phyloP scores from a whole-genome alignment of 64 coral and sea anemone genomes.

The Montipora foliosa region DNA sequence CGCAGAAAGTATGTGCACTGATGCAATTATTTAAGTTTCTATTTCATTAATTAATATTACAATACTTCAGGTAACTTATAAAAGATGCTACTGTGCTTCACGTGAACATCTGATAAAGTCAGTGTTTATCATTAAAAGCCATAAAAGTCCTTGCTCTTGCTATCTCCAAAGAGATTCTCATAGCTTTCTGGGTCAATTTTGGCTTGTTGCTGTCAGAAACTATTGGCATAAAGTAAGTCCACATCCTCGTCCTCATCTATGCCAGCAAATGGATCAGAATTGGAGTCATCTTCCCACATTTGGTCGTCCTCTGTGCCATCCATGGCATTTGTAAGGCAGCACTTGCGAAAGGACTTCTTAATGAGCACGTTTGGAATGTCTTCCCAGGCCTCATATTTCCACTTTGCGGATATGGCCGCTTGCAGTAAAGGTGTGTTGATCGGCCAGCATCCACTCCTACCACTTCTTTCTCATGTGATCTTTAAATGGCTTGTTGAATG shows the following conservation, averaged over 20 bases:
- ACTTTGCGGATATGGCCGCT: slow-evolving; percentile 32
- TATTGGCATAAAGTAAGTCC: slow-evolving; percentile 19
- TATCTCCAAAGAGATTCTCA: slow-evolving; percentile 22
- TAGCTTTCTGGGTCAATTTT: slow-evolving; percentile 13
- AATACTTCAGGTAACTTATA: no score
- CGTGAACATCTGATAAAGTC: neutral
- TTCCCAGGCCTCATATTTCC: slow-evolving; percentile 31
- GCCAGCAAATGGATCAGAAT: neutral
- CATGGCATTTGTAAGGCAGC: slow-evolving; percentile 36
- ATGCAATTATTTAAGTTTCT: no score
- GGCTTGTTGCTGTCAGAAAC: neutral
- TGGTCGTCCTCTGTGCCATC: slow-evolving; percentile 60
- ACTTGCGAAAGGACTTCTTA: slow-evolving; percentile 28
- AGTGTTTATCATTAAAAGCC: slow-evolving; percentile 17
- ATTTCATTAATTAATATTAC: no score
- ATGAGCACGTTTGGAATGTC: slow-evolving; percentile 44
- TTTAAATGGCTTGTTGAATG: slow-evolving; percentile 70
- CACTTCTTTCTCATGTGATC: slow-evolving; percentile 41
- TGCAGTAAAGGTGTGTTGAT: slow-evolving; percentile 46
- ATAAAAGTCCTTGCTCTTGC: slow-evolving; percentile 36
- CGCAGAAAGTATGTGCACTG: no score
- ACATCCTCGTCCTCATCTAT: slow-evolving; percentile 20
- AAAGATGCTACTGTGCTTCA: no score
- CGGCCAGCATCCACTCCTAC: slow-evolving; percentile 60
- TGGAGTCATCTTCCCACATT: slow-evolving; percentile 9